A percentile compares a stretch with the other conserved stretches of the same genome.
Evolutionary conservation across 2,888 invertebrate species (phyloP).

Genomic region (Papilio protenor): DNA sequence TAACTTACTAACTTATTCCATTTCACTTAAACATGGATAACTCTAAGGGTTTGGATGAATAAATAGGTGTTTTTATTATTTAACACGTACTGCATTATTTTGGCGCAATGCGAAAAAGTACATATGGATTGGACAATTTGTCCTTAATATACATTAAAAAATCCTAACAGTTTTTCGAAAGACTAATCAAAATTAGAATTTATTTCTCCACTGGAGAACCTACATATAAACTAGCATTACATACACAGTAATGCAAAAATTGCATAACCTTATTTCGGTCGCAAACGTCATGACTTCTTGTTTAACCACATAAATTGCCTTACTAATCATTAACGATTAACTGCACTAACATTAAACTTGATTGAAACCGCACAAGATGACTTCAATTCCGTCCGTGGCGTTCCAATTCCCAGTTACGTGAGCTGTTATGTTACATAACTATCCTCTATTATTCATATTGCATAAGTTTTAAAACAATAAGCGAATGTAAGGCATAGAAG

Average conservation of each 20-base stretch:
- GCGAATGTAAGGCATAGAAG: conserved; percentile 9
- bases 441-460: conserved; percentile 25
- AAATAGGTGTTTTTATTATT: background rate
- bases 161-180: background rate
- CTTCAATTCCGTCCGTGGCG: conserved; percentile 29
- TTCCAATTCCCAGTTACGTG: conserved; percentile 28
- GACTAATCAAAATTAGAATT: background rate
- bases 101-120: background rate
- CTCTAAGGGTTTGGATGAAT: background rate
- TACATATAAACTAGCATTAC: background rate
- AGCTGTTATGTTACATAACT: conserved; percentile 25
- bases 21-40: background rate
- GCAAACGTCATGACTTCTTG: background rate
- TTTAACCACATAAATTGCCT: conserved; percentile 25
- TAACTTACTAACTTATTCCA: background rate
- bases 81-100: background rate
- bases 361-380: conserved; percentile 38
- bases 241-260: background rate
- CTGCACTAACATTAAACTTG: conserved; percentile 25
- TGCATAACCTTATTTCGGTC: background rate
- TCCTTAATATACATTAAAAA: background rate
- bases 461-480: conserved; percentile 35
- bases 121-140: background rate
- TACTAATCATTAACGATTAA: conserved; percentile 24
- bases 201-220: too few species aligned